A percentile compares a stretch with the other conserved stretches of the same genome.
Evolutionary conservation across 2,797 vertebrate genomes (phyloP).

Genomic region (Pseudochaenichthys georgianus): DNA sequence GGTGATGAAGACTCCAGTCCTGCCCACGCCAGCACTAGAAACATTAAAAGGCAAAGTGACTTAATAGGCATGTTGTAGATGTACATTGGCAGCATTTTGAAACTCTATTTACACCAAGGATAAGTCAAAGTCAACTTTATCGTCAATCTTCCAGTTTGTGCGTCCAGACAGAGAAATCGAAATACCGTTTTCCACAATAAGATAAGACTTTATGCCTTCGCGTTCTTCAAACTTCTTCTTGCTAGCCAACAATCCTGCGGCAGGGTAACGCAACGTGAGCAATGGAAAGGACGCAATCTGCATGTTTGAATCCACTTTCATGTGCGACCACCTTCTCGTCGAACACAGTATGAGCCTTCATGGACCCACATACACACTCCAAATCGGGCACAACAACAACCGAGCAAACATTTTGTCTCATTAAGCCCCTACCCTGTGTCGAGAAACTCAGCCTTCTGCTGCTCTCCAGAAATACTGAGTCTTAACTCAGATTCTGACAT

Average conservation of each 20-base stretch:
- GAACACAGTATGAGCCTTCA: constrained; percentile 42
- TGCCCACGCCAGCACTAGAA: constrained; percentile 93
- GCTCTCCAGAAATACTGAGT: constrained; percentile 77
- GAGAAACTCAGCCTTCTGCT: constrained; percentile 49
- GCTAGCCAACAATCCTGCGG: constrained; percentile 15
- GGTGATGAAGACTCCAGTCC: constrained; percentile 97
- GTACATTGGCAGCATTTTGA: neutral
- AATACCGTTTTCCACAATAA: too few relatives aligned
- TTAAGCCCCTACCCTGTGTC: constrained; percentile 68
- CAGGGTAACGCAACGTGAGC: neutral
- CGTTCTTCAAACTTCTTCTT: neutral
- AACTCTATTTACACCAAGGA: neutral
- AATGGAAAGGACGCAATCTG: constrained; percentile 40
- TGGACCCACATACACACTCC: constrained; percentile 45
- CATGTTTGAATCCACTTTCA: constrained; percentile 52
- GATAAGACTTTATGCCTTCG: neutral
- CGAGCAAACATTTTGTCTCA: constrained; percentile 57
- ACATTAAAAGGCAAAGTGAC: constrained; percentile 17
- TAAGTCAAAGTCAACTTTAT: neutral
- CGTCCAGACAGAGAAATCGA: too few relatives aligned
- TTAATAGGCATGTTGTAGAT: neutral
- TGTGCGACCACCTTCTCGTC: constrained; percentile 26
- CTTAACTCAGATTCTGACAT: constrained; percentile 80
- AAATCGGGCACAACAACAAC: constrained; percentile 53
- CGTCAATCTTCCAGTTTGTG: too few relatives aligned